A percentile compares a stretch with the other conserved stretches of the same genome.
Evolutionary conservation across 2,113 vertebrate genomes (phyloP).

Genomic region (Glaucomys volans): DNA sequence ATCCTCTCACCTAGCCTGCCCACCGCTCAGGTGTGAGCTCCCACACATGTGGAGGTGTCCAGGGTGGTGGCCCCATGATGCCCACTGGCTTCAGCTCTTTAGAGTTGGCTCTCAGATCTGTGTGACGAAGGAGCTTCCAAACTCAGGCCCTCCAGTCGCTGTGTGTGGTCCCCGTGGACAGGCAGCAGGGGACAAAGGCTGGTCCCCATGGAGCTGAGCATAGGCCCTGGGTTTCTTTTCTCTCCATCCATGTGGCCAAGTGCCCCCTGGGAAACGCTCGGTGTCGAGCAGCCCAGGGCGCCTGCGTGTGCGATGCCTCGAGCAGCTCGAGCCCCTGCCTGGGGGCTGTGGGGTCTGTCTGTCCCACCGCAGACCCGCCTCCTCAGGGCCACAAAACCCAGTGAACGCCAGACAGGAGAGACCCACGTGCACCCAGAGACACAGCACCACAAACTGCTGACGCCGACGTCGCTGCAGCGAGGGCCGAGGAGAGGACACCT

Average conservation of each 20-base stretch:
- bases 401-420: neutral
- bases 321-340: too few relatives aligned
- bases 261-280: neutral
- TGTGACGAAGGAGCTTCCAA: neutral
- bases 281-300: too few relatives aligned
- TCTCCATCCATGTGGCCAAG: neutral
- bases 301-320: too few relatives aligned
- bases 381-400: neutral
- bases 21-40: too few relatives aligned
- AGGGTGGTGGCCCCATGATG: neutral
- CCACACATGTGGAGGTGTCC: neutral
- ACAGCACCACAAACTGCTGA: neutral
- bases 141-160: neutral
- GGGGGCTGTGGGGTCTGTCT: neutral
- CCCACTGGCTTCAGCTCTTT: neutral
- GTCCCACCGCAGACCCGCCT: neutral
- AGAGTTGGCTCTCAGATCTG: neutral
- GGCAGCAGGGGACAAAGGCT: neutral
- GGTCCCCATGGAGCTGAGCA: fast-evolving
- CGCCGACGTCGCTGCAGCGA: too few relatives aligned
- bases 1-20: too few relatives aligned
- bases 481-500: neutral
- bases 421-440: neutral
- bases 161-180: neutral
- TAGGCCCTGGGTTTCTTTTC: neutral